Percentiles rank a stretch among this genome's conserved stretches.
These are phyloP conservation scores for Sciaenops ocellatus DNA, from an alignment of 2,797 vertebrate genomes.

Conservation along the genomic window DNA sequence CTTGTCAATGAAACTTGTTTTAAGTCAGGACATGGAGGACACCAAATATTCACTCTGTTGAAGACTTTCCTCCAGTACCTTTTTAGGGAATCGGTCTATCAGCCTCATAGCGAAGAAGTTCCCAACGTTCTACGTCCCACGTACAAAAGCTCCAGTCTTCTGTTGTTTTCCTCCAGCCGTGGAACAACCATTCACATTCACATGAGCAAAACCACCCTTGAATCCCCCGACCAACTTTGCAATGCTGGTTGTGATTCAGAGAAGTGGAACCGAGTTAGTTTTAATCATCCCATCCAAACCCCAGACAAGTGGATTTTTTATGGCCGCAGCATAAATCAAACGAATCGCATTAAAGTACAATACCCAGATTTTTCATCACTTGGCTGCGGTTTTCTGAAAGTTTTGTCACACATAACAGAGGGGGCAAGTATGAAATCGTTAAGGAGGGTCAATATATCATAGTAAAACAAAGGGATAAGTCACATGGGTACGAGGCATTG, in stretches of 20 bases:
- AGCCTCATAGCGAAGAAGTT: not conserved
- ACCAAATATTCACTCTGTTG: not conserved
- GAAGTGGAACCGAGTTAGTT: not conserved
- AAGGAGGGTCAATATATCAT: not conserved
- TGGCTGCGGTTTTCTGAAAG: not conserved
- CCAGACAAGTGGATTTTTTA: conserved; percentile 14
- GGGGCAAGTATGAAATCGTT: not conserved
- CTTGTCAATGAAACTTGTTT: not conserved
- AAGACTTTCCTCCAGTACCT: not conserved
- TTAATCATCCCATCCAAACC: not conserved
- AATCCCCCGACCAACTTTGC: not conserved
- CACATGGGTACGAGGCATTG: not conserved
- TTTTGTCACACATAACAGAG: not conserved
- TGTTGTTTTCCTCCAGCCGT: not conserved
- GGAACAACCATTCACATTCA: not conserved
- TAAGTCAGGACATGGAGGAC: not conserved
- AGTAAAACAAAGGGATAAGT: not conserved
- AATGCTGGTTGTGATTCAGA: not conserved
- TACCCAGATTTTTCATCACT: not conserved
- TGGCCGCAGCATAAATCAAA: conserved; percentile 3
- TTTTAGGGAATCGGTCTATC: too few relatives aligned
- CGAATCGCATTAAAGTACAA: conserved; percentile 3
- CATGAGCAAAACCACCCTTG: not conserved
- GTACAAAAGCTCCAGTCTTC: not conserved
- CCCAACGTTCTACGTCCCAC: not conserved